Percentiles rank a stretch among this genome's conserved stretches.
Conservation (phyloP, 1,140 invertebrate species). For the Lasaia peninsularis region DNA sequence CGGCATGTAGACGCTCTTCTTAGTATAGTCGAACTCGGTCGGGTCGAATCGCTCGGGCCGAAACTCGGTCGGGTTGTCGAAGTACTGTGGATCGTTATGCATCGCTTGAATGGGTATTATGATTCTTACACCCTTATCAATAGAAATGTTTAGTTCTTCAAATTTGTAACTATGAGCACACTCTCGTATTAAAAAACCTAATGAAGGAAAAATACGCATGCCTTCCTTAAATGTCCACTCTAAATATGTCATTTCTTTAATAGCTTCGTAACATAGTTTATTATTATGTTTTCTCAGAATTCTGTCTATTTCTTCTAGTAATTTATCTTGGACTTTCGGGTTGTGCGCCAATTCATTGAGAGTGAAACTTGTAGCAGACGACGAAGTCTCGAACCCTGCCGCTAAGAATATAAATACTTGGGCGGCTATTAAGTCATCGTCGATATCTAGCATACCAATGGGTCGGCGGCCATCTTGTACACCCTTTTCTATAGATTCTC, state of each 20-base stretch:
- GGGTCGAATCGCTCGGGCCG: conserved; percentile 78
- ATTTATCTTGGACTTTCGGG: conserved; percentile 4
- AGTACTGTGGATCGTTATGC: conserved; percentile 77
- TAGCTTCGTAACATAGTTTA: conserved; percentile 5
- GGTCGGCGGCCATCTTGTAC: conserved; percentile 41
- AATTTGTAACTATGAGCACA: conserved; percentile 56
- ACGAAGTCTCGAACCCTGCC: conserved; percentile 79
- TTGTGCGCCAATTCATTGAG: conserved; percentile 16
- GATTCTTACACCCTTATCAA: conserved; percentile 53
- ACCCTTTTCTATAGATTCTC: conserved; percentile 54
- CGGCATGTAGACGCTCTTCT: conserved; percentile 56
- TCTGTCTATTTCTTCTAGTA: not conserved
- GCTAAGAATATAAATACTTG: conserved; percentile 78
- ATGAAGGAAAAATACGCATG: conserved; percentile 15
- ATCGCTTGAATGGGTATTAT: conserved; percentile 66
- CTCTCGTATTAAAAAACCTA: conserved; percentile 6
- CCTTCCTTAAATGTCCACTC: conserved; percentile 18
- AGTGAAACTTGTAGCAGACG: conserved; percentile 69
- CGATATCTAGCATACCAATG: conserved; percentile 31
- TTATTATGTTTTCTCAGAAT: conserved; percentile 4
- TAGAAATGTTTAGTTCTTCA: conserved; percentile 33
- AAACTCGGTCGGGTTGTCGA: conserved; percentile 75
- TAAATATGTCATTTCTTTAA: conserved; percentile 13
- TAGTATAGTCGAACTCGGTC: conserved; percentile 43
- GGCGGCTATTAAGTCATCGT: conserved; percentile 50